Conservation (phyloP, 2,888 invertebrate species). For the Amiota minor region DNA sequence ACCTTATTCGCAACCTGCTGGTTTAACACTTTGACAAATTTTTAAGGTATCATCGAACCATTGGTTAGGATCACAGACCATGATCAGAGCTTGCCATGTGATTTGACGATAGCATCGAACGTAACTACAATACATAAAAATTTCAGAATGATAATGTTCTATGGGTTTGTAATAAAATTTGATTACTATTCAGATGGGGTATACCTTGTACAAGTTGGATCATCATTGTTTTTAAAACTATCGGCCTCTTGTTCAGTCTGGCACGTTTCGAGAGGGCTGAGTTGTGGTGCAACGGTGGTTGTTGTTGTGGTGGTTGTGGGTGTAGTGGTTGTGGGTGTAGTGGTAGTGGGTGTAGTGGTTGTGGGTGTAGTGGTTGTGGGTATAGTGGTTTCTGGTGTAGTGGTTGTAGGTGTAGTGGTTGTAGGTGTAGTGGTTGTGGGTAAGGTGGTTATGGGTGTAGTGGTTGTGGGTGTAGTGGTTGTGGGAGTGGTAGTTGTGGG, state of each 20-base stretch:
- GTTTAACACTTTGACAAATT: background rate
- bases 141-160: no score
- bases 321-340: background rate
- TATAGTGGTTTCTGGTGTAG: background rate
- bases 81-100: background rate
- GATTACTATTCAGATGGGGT: background rate
- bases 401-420: background rate
- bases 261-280: background rate
- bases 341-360: background rate
- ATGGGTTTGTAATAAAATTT: background rate
- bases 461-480: background rate
- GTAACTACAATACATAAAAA: background rate
- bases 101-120: background rate
- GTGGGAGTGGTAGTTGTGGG: background rate
- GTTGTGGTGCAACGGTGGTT: background rate
- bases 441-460: background rate
- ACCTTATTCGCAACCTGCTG: no score
- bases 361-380: background rate
- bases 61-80: background rate
- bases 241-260: background rate
- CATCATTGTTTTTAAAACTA: background rate
- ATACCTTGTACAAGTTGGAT: constrained; percentile 11
- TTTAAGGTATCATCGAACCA: background rate
- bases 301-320: background rate
- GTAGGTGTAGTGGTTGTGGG: background rate